Conservation (phyloP, 2,113 vertebrate species). For the Mesitornis unicolor region DNA sequence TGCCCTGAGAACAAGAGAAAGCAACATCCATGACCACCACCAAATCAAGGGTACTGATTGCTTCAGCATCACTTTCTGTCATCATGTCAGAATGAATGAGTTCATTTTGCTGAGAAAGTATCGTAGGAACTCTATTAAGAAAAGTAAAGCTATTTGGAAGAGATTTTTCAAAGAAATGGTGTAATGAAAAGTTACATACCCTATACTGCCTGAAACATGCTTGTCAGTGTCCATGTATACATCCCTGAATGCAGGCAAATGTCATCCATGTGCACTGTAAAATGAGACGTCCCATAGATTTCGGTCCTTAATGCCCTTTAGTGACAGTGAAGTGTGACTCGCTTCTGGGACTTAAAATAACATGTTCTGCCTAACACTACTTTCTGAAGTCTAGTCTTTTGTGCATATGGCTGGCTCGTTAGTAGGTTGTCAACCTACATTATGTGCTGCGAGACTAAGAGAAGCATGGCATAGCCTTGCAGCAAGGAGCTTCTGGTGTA, state of each 20-base stretch:
- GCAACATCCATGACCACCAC: not conserved
- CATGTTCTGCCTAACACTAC: constrained; percentile 13
- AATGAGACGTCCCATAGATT: not conserved
- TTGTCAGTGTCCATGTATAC: not conserved
- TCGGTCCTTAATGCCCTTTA: not conserved
- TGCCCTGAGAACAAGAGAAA: not conserved
- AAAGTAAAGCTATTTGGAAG: not conserved
- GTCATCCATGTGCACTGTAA: not conserved
- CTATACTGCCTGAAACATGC: not conserved
- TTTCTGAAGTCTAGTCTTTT: constrained; percentile 23
- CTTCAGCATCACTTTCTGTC: not conserved
- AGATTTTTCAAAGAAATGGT: not conserved
- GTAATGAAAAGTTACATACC: not conserved
- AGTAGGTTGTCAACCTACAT: constrained; percentile 56
- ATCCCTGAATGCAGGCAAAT: not conserved
- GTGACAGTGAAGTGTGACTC: not conserved
- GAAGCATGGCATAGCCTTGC: not conserved
- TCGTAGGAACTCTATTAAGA: not conserved
- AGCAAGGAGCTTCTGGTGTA: not conserved
- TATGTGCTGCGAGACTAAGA: constrained; percentile 49
- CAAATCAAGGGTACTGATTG: not conserved
- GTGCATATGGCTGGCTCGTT: constrained; percentile 47
- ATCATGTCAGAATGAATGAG: not conserved
- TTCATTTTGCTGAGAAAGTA: not conserved
- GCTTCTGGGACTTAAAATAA: not conserved